A percentile compares a stretch with the other conserved stretches of the same genome.
These are phyloP conservation scores for Xiphophorus birchmanni DNA, from an alignment of 2,797 vertebrate genomes.

Conservation along the genomic window DNA sequence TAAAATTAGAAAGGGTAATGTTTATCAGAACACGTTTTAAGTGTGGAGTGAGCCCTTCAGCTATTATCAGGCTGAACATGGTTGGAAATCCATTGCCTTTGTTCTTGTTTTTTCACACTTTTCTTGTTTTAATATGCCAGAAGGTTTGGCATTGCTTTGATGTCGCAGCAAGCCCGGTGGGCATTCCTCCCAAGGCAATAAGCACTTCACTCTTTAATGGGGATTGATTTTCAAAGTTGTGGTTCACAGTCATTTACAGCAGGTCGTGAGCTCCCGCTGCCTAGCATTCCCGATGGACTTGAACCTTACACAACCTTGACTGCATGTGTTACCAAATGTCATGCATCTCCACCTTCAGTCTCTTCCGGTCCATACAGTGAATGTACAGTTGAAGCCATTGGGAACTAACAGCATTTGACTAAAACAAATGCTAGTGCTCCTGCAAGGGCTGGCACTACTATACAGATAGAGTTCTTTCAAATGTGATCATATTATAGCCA, in stretches of 20 bases:
- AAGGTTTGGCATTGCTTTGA: slow-evolving; percentile 43
- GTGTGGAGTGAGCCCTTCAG: slow-evolving; percentile 4
- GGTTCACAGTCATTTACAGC: slow-evolving; percentile 54
- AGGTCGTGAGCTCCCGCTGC: slow-evolving; percentile 33
- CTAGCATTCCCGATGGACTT: slow-evolving; percentile 42
- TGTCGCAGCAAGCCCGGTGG: slow-evolving; percentile 47
- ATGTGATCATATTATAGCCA: background rate
- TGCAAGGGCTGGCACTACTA: slow-evolving; percentile 21
- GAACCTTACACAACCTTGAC: slow-evolving; percentile 47
- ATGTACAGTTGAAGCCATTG: slow-evolving; percentile 31
- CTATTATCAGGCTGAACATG: slow-evolving; percentile 27
- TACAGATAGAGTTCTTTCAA: background rate
- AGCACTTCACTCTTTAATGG: slow-evolving; percentile 55
- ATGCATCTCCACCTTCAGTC: slow-evolving; percentile 52
- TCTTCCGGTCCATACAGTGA: slow-evolving; percentile 19
- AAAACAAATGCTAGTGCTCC: slow-evolving; percentile 56
- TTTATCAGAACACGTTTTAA: slow-evolving; percentile 17
- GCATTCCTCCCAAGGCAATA: slow-evolving; percentile 52
- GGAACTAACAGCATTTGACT: slow-evolving; percentile 46
- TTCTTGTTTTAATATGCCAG: slow-evolving; percentile 46
- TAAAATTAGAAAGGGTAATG: background rate
- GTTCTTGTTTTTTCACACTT: slow-evolving; percentile 50
- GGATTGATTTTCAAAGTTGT: slow-evolving; percentile 71
- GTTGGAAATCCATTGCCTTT: slow-evolving; percentile 31
- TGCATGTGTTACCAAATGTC: slow-evolving; percentile 29